These are phyloP conservation scores for Taphrorychus bicolor DNA, from an alignment of 2,888 invertebrate genomes.

Conservation along the genomic window DNA sequence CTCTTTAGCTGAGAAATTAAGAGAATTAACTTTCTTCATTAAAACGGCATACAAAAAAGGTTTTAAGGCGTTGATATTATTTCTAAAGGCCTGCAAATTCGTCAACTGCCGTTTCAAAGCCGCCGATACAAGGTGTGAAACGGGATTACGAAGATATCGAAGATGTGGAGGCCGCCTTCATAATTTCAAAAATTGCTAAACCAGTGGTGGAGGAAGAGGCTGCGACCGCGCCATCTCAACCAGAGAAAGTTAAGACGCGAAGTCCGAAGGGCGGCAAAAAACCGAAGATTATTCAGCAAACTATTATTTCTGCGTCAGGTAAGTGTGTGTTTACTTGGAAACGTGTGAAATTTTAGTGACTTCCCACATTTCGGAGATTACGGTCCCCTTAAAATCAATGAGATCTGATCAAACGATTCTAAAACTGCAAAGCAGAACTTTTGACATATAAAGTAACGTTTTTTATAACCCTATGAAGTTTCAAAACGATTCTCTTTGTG, in stretches of 20 bases:
- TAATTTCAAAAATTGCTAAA: slow-evolving; percentile 50
- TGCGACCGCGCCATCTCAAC: background rate
- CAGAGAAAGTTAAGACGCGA: slow-evolving; percentile 30
- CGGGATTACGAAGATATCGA: slow-evolving; percentile 54
- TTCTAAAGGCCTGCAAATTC: slow-evolving; percentile 27
- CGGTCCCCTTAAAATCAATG: no score
- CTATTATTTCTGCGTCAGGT: slow-evolving; percentile 57
- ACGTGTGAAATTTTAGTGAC: no score
- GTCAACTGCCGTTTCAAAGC: slow-evolving; percentile 1
- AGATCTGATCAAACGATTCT: no score
- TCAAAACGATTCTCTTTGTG: no score
- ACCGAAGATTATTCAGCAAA: slow-evolving; percentile 58
- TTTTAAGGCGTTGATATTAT: no score
- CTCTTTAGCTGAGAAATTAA: background rate
- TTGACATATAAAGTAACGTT: no score
- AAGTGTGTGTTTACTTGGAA: no score
- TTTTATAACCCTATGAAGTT: no score
- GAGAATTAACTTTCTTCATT: background rate
- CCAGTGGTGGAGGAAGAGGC: slow-evolving; percentile 28
- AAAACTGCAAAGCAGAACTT: no score
- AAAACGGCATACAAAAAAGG: no score
- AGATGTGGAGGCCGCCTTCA: slow-evolving; percentile 56
- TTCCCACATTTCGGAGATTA: no score
- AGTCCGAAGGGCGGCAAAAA: slow-evolving; percentile 47
- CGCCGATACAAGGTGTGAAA: slow-evolving; percentile 40